These are phyloP conservation scores for Microctenopoma stevenorrisi DNA, from an alignment of 2,797 vertebrate species.

Conservation along the genomic window DNA sequence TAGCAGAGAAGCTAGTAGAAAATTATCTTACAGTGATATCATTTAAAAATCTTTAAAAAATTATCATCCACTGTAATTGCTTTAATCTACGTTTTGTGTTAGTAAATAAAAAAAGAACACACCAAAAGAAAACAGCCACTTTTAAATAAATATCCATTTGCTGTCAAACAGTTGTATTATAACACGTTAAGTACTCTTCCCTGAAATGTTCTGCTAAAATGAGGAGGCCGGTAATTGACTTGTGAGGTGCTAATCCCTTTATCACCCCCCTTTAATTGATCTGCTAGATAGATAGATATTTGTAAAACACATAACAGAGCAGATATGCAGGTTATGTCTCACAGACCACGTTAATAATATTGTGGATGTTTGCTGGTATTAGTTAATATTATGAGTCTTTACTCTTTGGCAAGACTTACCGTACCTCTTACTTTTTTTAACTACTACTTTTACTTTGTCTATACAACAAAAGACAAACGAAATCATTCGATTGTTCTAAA, in stretches of 20 bases:
- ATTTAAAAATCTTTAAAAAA: conserved; percentile 88
- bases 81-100: conserved; percentile 60
- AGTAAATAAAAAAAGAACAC: conserved; percentile 71
- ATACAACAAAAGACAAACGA: conserved; percentile 63
- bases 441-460: background rate
- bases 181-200: conserved; percentile 78
- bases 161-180: conserved; percentile 47
- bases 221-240: conserved; percentile 55
- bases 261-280: conserved; percentile 39
- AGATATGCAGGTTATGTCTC: conserved; percentile 56
- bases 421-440: conserved; percentile 73
- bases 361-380: conserved; percentile 88
- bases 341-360: conserved; percentile 60
- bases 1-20: conserved; percentile 94
- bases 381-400: conserved; percentile 82
- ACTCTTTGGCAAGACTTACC: conserved; percentile 93
- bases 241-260: conserved; percentile 33
- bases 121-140: conserved; percentile 74
- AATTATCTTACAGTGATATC: conserved; percentile 86
- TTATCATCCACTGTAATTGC: conserved; percentile 71
- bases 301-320: conserved; percentile 58
- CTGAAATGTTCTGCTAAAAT: conserved; percentile 89
- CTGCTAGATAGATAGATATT: conserved; percentile 49
- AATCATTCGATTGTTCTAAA: conserved; percentile 67
- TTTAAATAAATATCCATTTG: conserved; percentile 76